Percentiles rank a stretch among this genome's conserved stretches.
These are phyloP conservation scores for Eueides isabella DNA, from an alignment of 1,140 invertebrate species.

Conservation along the genomic window DNA sequence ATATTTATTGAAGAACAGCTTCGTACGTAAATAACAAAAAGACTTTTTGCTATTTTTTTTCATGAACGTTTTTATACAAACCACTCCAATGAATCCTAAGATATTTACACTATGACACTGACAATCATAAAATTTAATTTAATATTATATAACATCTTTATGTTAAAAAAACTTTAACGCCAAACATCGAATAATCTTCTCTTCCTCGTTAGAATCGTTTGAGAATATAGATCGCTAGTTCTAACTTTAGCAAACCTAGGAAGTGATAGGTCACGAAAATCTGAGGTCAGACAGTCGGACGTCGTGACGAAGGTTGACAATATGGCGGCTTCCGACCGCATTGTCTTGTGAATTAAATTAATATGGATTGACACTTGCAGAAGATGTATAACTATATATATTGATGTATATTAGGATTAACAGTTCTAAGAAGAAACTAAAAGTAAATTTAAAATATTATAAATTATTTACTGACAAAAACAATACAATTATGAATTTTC, in stretches of 20 bases:
- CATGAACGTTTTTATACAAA: too few species aligned
- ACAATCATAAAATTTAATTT: neutral
- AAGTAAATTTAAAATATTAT: too few species aligned
- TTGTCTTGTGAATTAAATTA: constrained; percentile 21
- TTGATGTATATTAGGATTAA: neutral
- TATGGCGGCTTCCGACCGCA: constrained; percentile 36
- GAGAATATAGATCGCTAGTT: neutral
- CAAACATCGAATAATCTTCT: neutral
- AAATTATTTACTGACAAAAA: too few species aligned
- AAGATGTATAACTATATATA: neutral
- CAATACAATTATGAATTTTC: neutral
- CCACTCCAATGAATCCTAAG: neutral
- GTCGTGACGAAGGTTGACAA: constrained; percentile 40
- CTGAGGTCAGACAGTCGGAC: constrained; percentile 36
- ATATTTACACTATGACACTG: too few species aligned
- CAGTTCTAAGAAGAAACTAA: neutral
- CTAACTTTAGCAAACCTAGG: constrained; percentile 42
- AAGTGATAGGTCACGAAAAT: constrained; percentile 46
- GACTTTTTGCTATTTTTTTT: too few species aligned
- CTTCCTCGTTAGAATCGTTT: neutral
- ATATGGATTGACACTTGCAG: neutral
- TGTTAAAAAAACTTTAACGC: neutral
- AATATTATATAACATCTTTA: neutral
- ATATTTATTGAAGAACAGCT: too few species aligned
- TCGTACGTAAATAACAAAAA: too few species aligned